Base-by-base conservation (phyloP, 2,797 vertebrate species). In the Petrocephalus schoutedeni region DNA sequence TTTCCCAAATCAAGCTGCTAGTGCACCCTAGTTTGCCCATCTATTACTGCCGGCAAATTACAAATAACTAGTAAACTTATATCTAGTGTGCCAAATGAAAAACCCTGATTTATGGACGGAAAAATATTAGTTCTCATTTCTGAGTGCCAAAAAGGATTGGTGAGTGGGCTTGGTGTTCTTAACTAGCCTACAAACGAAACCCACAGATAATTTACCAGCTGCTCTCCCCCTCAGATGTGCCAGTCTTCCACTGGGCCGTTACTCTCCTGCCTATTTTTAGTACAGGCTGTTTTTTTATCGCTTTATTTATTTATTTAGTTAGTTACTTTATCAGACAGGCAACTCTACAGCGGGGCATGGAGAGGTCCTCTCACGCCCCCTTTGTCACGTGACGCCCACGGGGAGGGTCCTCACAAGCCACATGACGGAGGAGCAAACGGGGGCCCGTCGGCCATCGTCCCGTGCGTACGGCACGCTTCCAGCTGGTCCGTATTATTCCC, bases 231-330 rank as follows among this genome's bases (percentile, higher is more conserved):
- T 88, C 92, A 93, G 93, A 91, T 92, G 90, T 89, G 91, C 92
- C 94, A 92, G 92, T 95, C 93, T 92, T 88, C 93, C 93, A 93
- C 92, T 93, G 93, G 91, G 91, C 91, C 84, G 91, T 91, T 93
- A 91, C 91, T 92, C 93, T 87, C 91, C 90, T 90, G 93, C 94
- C 94, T 96, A 96, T 96, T 96, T 96, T 94, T 96, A 96, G 95
- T 94, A 91, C 93, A 94, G 93, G 95, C 95, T 94, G 93, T 94
- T 94, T 67, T 59, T 45, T n/a, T 10, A 28, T 28, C 28, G 4
- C 32, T 74, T 71, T 71, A 19, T 67, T 67, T 67, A 23, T 53
- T 56, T 85, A 54, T n/a, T 87, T 94, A 41, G 36, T 41, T 41
- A 41, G 36, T 41, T 41, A 41, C 92, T 94, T 95, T 32, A 94